phyloP scores from a whole-genome alignment of 2,797 vertebrate genomes.

The Girardinus metallicus region DNA sequence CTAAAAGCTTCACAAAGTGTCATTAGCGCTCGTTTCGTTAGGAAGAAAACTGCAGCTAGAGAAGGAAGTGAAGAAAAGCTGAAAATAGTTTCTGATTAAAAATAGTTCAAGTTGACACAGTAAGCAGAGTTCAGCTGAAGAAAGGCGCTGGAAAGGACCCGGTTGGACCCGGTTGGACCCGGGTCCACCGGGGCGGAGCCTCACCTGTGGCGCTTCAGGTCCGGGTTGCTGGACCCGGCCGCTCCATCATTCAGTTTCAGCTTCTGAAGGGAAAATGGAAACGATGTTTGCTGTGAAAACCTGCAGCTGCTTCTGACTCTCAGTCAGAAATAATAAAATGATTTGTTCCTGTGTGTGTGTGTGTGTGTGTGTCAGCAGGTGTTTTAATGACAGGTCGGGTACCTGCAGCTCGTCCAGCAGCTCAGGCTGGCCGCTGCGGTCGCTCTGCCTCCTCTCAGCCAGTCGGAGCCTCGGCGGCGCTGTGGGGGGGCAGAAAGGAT shows the following conservation, averaged over 20 bases:
- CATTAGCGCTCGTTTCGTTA: background rate
- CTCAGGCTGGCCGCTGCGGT: constrained; percentile 51
- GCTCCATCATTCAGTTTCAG: constrained; percentile 50
- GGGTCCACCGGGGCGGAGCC: constrained; percentile 25
- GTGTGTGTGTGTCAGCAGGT: background rate
- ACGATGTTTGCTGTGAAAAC: background rate
- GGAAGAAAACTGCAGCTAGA: background rate
- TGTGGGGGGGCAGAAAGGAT: constrained; percentile 35
- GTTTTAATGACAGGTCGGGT: constrained; percentile 25
- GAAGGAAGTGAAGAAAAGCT: background rate
- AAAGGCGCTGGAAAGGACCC: background rate
- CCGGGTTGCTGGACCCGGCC: constrained; percentile 52
- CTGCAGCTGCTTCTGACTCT: too few relatives aligned
- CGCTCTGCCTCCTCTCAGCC: constrained; percentile 34
- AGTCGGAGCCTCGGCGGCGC: constrained; percentile 36
- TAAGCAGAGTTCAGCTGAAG: background rate
- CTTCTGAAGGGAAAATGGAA: constrained; percentile 59
- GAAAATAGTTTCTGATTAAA: background rate
- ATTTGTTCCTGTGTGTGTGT: constrained; percentile 12
- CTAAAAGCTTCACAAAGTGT: background rate
- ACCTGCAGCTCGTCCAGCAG: constrained; percentile 77
- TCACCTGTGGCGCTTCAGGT: constrained; percentile 76
- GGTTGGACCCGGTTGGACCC: too few relatives aligned
- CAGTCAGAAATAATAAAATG: constrained; percentile 7
- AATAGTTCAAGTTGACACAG: background rate